These are phyloP conservation scores for Poeciliopsis occidentalis DNA, from an alignment of 2,113 vertebrate genomes.

Conservation along the genomic window DNA sequence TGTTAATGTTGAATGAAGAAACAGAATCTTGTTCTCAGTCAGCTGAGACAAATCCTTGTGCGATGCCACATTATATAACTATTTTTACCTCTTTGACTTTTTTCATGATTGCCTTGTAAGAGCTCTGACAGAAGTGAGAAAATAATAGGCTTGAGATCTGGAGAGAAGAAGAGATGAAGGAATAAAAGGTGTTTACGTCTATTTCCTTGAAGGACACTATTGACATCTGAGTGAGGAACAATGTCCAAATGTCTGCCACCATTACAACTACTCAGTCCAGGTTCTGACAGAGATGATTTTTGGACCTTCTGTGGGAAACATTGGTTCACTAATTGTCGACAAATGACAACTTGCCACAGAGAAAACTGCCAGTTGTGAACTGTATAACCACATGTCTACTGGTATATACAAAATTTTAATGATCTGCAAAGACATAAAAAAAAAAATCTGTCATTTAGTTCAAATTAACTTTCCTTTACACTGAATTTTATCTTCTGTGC, in stretches of 20 bases:
- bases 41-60: conserved; percentile 66
- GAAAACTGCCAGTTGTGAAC: not conserved
- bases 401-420: not conserved
- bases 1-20: conserved; percentile 64
- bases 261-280: conserved; percentile 5
- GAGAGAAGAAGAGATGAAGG: conserved; percentile 7
- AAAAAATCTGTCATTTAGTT: not conserved
- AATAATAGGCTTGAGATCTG: conserved; percentile 17
- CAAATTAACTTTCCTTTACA: not conserved
- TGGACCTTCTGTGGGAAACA: not conserved
- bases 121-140: conserved; percentile 25
- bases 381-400: not conserved
- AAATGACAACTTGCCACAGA: conserved; percentile 2
- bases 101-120: conserved; percentile 39
- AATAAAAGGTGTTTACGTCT: conserved; percentile 13
- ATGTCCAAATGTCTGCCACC: conserved; percentile 5
- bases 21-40: conserved; percentile 63
- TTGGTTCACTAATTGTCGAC: not conserved
- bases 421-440: not conserved
- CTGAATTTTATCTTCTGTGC: not conserved
- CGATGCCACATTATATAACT: conserved; percentile 55
- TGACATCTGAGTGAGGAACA: conserved; percentile 6
- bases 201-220: conserved; percentile 5
- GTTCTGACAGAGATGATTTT: conserved; percentile 10
- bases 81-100: conserved; percentile 46